Evolutionary conservation across 2,888 invertebrate species (phyloP).

Genomic region (Pterostichus niger): DNA sequence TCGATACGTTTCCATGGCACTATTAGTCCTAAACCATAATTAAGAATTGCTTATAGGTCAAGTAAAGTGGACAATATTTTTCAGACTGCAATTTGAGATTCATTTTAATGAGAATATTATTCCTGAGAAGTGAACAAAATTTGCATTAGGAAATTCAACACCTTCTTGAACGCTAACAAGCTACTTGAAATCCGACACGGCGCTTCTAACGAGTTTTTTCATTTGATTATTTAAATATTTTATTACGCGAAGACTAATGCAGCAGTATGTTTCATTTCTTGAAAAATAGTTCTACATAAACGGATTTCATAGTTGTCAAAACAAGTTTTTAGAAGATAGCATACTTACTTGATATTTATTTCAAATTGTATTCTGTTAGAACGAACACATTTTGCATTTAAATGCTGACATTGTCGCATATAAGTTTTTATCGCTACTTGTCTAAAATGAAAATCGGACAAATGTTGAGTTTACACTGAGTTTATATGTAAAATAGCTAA

Average conservation of each 20-base stretch:
- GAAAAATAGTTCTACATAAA: constrained; percentile 26
- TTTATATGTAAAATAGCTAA: constrained; percentile 42
- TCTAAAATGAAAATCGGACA: constrained; percentile 52
- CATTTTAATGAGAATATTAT: constrained; percentile 53
- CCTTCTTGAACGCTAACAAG: constrained; percentile 38
- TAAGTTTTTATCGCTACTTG: constrained; percentile 52
- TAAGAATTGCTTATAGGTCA: constrained; percentile 2
- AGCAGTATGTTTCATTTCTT: not conserved
- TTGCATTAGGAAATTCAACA: constrained; percentile 42
- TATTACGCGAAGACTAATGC: constrained; percentile 7
- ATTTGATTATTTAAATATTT: constrained; percentile 38
- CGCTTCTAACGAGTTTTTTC: constrained; percentile 42
- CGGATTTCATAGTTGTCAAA: constrained; percentile 2
- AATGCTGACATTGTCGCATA: constrained; percentile 45
- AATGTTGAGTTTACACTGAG: constrained; percentile 36
- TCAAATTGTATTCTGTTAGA: constrained; percentile 46
- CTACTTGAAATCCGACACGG: constrained; percentile 38
- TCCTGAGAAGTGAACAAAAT: constrained; percentile 39
- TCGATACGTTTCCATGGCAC: not conserved
- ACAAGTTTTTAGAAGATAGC: constrained; percentile 11
- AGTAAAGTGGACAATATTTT: not conserved
- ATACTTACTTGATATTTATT: constrained; percentile 45
- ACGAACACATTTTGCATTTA: constrained; percentile 47
- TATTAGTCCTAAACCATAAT: not conserved
- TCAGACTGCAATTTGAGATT: constrained; percentile 46